Base-by-base conservation (phyloP, 2,797 vertebrate genomes). In the Pteronotus mesoamericanus region DNA sequence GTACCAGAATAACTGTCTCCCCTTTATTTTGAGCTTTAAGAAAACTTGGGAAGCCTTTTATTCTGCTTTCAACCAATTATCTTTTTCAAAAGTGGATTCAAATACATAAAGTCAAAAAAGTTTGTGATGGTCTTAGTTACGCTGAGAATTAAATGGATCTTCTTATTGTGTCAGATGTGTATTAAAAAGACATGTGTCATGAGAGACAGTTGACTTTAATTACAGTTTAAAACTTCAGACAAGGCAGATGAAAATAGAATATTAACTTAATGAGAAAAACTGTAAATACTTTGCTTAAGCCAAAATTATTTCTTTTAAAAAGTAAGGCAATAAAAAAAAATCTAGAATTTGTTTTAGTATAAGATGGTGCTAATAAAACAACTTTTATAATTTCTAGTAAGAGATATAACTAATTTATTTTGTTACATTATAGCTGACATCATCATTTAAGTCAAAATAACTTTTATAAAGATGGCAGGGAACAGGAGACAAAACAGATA, bases 171-270 rank as follows among this genome's bases (percentile, higher is more conserved):
- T 88, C 90, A 82, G 88, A 71, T 55, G 32, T 32, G 46, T 51
- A 64, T 69, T 83, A 37, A 89, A 93, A 55, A n/a, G 75, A 16
- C 16, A 34, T n/a, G n/a, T 53, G 37, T 71, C n/a, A 46, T 42
- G 15, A 79, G 18, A 44, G 24, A 34, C 8, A 26, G n/a, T 95
- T 69, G 83, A 82, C 66, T 95, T 95, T 75, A 90, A 80, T 80
- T 86, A 64, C 19, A 21, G 14, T 80, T 84, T 71, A 92, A 91
- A 94, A 83, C 15, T 91, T 85, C 42, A 90, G 71, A 83, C 39
- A 72, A 83, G n/a, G 4, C 16, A 87, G 34, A 42, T 79, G 78
- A 89, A 92, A 96, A 96, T 87, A 71, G 85, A 93, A 74, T 91
- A 51, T 83, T 86, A 88, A 94, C 29, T n/a, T 87, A 85, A 71